Percentiles rank a stretch among this genome's conserved stretches.
phyloP scores from a whole-genome alignment of 2,888 invertebrate species.

The Tanaodytes sp. region DNA sequence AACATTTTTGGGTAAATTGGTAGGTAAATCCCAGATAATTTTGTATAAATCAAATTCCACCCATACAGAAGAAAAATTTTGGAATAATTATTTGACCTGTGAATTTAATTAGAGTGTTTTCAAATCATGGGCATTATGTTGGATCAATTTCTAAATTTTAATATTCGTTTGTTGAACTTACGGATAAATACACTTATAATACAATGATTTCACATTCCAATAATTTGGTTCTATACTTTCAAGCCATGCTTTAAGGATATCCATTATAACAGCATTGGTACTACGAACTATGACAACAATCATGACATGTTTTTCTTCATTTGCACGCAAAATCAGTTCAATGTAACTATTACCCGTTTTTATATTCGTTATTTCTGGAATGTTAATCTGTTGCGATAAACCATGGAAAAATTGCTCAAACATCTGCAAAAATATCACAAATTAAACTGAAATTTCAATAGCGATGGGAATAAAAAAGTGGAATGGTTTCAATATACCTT shows the following conservation, averaged over 20 bases:
- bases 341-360: constrained; percentile 4
- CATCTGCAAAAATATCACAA: constrained; percentile 11
- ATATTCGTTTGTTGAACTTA: no score
- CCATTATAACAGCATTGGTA: constrained; percentile 8
- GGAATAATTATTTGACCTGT: constrained; percentile 17
- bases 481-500: neutral
- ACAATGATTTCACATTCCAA: constrained; percentile 41
- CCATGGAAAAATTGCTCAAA: constrained; percentile 21
- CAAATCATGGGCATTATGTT: no score
- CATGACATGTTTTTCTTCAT: constrained; percentile 33
- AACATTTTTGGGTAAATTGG: constrained; percentile 26
- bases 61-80: constrained; percentile 29
- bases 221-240: constrained; percentile 4
- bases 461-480: neutral
- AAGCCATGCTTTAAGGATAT: constrained; percentile 18
- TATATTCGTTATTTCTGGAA: constrained; percentile 1
- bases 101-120: no score
- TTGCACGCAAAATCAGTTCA: constrained; percentile 23
- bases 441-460: neutral
- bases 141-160: no score
- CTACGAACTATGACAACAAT: constrained; percentile 17
- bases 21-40: constrained; percentile 2
- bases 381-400: constrained; percentile 6
- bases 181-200: constrained; percentile 34
- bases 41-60: constrained; percentile 11